These are phyloP conservation scores for Brachynemurus nebulosus DNA, from an alignment of 2,888 invertebrate species.

Conservation along the genomic window DNA sequence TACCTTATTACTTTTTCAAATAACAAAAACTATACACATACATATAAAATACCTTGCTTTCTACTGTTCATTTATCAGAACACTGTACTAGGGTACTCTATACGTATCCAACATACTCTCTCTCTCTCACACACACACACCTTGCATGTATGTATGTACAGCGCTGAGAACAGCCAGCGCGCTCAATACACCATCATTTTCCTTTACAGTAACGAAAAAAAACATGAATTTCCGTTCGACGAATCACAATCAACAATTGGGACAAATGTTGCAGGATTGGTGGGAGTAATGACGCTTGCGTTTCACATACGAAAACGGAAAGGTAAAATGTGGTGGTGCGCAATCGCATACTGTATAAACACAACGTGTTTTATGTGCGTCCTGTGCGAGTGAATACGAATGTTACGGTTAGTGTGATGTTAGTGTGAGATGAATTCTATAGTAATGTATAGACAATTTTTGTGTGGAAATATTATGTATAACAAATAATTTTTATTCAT, in stretches of 20 bases:
- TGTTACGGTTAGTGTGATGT: background rate
- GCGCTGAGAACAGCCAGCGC: background rate
- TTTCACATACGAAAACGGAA: background rate
- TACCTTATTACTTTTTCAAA: no score
- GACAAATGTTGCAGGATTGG: constrained; percentile 5
- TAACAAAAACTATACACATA: background rate
- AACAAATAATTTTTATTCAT: no score
- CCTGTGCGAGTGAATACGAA: background rate
- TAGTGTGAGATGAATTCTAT: background rate
- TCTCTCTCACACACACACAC: background rate
- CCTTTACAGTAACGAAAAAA: no score
- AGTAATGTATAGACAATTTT: no score
- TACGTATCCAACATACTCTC: background rate
- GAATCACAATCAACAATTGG: constrained; percentile 1
- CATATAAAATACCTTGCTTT: background rate
- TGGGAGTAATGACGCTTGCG: constrained; percentile 10
- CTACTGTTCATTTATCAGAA: background rate
- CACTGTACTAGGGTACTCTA: background rate
- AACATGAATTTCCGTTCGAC: constrained; percentile 6
- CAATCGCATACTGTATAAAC: background rate
- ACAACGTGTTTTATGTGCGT: background rate
- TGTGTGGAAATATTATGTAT: no score
- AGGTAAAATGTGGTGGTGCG: background rate
- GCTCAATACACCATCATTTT: constrained; percentile 3
- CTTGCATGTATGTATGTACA: background rate